These are phyloP conservation scores for Probaryconus sp. DNA, from an alignment of 1,140 invertebrate genomes.

Conservation along the genomic window DNA sequence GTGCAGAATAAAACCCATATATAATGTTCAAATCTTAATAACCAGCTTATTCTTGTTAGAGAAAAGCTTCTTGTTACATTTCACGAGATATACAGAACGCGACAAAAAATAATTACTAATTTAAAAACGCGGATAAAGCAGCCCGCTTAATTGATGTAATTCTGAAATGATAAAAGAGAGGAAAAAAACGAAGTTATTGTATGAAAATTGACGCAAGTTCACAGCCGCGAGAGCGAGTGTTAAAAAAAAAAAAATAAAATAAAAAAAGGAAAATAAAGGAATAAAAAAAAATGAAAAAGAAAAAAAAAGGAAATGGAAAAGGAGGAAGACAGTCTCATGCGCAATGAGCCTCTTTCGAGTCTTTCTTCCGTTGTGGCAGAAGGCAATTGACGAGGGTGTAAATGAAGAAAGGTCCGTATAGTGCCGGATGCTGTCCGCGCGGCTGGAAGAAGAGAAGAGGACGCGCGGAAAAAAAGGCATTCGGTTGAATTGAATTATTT, in stretches of 20 bases:
- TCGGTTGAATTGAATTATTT: slow-evolving; percentile 78
- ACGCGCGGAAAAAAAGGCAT: slow-evolving; percentile 66
- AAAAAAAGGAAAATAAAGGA: slow-evolving; percentile 25
- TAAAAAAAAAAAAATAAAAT: slow-evolving; percentile 27
- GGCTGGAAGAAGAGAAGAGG: slow-evolving; percentile 57
- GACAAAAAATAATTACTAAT: slow-evolving; percentile 57
- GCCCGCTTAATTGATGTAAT: slow-evolving; percentile 54
- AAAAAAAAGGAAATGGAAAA: slow-evolving; percentile 35
- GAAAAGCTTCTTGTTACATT: slow-evolving; percentile 36
- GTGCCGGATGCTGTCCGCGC: slow-evolving; percentile 56
- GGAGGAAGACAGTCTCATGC: slow-evolving; percentile 37
- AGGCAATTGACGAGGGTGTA: slow-evolving; percentile 66
- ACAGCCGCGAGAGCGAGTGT: slow-evolving; percentile 41
- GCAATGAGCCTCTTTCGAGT: slow-evolving; percentile 57
- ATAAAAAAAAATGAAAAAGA: slow-evolving; percentile 39
- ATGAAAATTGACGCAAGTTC: slow-evolving; percentile 53
- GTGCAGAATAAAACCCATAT: too few species aligned
- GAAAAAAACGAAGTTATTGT: slow-evolving; percentile 47
- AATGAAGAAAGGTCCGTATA: slow-evolving; percentile 61
- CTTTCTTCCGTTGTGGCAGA: slow-evolving; percentile 65
- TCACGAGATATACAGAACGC: slow-evolving; percentile 39
- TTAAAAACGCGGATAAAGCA: slow-evolving; percentile 53
- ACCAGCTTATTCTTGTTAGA: too few species aligned
- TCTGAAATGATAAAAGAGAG: slow-evolving; percentile 32
- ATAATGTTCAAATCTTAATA: too few species aligned